Evolutionary conservation across 2,888 invertebrate genomes (phyloP).

Genomic region (Hedychridium roseum): DNA sequence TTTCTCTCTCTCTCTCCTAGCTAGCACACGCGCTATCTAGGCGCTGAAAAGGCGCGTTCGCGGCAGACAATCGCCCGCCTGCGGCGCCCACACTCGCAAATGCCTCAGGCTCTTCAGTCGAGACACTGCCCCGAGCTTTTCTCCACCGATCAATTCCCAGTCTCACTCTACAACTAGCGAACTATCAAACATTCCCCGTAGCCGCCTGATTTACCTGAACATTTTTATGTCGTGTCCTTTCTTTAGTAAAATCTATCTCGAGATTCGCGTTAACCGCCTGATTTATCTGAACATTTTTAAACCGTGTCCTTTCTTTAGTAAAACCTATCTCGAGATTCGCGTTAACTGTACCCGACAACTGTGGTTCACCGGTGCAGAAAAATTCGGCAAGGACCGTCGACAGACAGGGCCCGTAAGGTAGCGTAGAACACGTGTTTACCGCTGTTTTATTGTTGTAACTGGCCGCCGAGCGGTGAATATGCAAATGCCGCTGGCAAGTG

Average conservation of each 20-base stretch:
- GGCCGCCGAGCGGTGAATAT: constrained; percentile 28
- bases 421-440: constrained; percentile 45
- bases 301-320: no score
- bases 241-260: no score
- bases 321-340: background rate
- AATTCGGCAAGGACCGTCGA: constrained; percentile 17
- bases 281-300: no score
- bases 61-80: constrained; percentile 37
- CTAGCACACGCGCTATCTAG: constrained; percentile 43
- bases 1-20: no score
- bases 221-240: no score
- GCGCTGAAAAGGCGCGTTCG: constrained; percentile 41
- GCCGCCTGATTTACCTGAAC: no score
- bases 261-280: background rate
- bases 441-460: constrained; percentile 48
- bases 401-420: constrained; percentile 30
- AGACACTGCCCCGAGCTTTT: constrained; percentile 5
- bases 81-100: constrained; percentile 26
- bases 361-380: no score
- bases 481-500: constrained; percentile 19
- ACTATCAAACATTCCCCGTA: constrained; percentile 4
- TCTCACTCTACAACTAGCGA: constrained; percentile 13
- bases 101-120: constrained; percentile 6
- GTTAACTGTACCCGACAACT: no score
- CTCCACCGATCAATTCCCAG: constrained; percentile 4